These are phyloP conservation scores for Augochlorella aurata DNA, from an alignment of 2,888 invertebrate species.

Conservation along the genomic window DNA sequence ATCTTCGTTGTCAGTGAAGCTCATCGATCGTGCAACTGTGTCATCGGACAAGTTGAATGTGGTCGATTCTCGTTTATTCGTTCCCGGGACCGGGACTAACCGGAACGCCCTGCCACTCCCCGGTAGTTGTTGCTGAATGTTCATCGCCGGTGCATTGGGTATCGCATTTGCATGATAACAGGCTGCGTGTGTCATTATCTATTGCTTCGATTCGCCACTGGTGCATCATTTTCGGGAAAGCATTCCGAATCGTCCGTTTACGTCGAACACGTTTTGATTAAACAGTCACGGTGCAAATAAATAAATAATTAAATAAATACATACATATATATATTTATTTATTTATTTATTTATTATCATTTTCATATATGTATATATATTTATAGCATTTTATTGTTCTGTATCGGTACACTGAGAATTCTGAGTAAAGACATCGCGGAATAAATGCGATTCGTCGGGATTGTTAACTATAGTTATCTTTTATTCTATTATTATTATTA, in stretches of 20 bases:
- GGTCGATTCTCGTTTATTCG: conserved; percentile 22
- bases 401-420: no score
- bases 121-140: conserved; percentile 51
- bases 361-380: no score
- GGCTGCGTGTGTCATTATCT: conserved; percentile 51
- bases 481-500: no score
- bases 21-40: conserved; percentile 34
- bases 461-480: no score
- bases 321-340: no score
- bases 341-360: no score
- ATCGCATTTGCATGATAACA: conserved; percentile 65
- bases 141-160: conserved; percentile 36
- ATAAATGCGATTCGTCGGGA: no score
- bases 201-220: conserved; percentile 30
- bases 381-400: no score
- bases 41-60: conserved; percentile 44
- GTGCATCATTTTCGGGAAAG: conserved; percentile 27
- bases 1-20: conserved; percentile 17
- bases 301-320: background rate
- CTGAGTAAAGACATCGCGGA: no score
- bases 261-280: background rate
- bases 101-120: conserved; percentile 61
- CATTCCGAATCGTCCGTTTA: background rate
- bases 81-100: conserved; percentile 21
- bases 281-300: background rate